phyloP scores from a whole-genome alignment of 2,797 vertebrate genomes.

The Spea hammondii region DNA sequence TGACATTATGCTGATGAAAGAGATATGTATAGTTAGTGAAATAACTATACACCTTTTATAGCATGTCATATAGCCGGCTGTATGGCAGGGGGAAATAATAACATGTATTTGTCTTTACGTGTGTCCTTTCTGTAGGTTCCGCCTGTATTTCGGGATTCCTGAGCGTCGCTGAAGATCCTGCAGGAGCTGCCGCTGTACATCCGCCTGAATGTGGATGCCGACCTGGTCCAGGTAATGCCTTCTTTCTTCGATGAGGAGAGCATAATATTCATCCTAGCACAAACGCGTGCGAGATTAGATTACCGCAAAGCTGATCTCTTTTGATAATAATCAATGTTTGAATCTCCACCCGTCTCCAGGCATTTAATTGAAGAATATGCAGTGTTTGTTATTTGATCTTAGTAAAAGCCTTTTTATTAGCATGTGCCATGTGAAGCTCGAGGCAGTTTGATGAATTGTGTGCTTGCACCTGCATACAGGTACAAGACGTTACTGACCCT shows the following conservation, averaged over 20 bases:
- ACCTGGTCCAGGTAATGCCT: conserved; percentile 81
- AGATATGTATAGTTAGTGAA: background rate
- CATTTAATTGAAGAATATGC: too few species aligned
- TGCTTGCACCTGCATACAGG: background rate
- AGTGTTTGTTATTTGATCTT: conserved; percentile 26
- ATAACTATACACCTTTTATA: background rate
- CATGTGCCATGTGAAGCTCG: conserved; percentile 17
- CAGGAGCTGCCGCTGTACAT: conserved; percentile 82
- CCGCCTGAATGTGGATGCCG: conserved; percentile 80
- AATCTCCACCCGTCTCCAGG: background rate
- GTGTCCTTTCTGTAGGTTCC: conserved; percentile 66
- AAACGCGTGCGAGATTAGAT: too few species aligned
- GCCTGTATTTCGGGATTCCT: conserved; percentile 75
- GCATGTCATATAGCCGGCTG: background rate
- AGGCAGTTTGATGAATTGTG: conserved; percentile 15
- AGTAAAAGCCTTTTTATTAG: conserved; percentile 42
- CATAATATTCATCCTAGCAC: too few species aligned
- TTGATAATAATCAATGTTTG: conserved; percentile 21
- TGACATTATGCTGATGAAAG: background rate
- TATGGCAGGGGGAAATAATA: background rate
- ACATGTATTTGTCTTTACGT: background rate
- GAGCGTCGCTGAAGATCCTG: conserved; percentile 75
- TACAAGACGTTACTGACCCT: background rate
- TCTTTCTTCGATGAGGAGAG: background rate
- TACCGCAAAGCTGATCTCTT: background rate